These are phyloP conservation scores for Euleptes europaea DNA, from an alignment of 2,113 vertebrate genomes.

Conservation along the genomic window DNA sequence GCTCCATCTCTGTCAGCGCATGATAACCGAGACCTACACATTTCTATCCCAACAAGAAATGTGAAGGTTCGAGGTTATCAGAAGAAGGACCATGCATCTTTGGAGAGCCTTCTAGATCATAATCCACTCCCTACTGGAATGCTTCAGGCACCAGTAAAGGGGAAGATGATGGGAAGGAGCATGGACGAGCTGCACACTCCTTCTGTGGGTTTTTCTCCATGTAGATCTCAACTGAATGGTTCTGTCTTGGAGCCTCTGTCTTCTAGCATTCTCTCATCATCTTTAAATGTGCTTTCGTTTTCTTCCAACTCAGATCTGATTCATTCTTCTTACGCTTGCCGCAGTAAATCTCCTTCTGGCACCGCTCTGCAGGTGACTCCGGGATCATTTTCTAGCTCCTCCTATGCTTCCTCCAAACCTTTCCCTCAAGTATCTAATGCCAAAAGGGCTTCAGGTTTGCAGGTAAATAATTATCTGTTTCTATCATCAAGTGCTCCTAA, in stretches of 20 bases:
- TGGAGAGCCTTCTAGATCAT: slow-evolving; percentile 14
- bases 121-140: not conserved
- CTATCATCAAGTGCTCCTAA: slow-evolving; percentile 15
- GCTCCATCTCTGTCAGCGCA: slow-evolving; percentile 11
- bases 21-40: slow-evolving; percentile 14
- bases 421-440: not conserved
- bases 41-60: slow-evolving; percentile 20
- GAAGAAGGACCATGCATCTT: slow-evolving; percentile 16
- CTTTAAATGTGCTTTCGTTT: slow-evolving; percentile 11
- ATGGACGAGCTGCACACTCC: not conserved
- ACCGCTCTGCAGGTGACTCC: not conserved
- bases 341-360: not conserved
- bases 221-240: slow-evolving; percentile 26
- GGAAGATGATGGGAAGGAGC: not conserved
- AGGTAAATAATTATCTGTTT: not conserved
- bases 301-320: slow-evolving; percentile 25
- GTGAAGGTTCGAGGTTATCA: not conserved
- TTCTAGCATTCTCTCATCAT: slow-evolving; percentile 22
- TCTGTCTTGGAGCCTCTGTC: slow-evolving; percentile 17
- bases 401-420: not conserved
- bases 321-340: slow-evolving; percentile 7
- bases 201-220: not conserved
- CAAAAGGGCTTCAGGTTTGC: slow-evolving; percentile 5
- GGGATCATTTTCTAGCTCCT: slow-evolving; percentile 20
- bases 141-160: not conserved